A percentile compares a stretch with the other conserved stretches of the same genome.
Evolutionary conservation across 1,140 invertebrate genomes (phyloP).

Genomic region (Drosophila carrolli): DNA sequence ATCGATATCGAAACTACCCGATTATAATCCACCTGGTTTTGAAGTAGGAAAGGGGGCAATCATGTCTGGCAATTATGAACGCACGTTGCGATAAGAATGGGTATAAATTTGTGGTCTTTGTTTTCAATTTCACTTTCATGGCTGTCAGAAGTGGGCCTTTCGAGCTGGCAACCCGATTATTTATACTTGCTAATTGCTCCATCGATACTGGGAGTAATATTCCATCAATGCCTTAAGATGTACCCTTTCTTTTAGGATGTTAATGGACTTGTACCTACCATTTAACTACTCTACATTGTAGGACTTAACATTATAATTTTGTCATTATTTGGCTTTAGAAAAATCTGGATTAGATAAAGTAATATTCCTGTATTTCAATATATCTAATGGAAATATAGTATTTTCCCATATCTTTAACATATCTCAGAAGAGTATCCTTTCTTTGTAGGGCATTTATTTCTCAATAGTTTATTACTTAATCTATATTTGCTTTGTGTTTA

Average conservation of each 20-base stretch:
- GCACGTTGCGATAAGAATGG: conserved; percentile 41
- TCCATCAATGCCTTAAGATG: conserved; percentile 3
- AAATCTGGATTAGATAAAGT: no score
- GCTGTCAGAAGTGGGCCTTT: conserved; percentile 25
- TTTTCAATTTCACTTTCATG: conserved; percentile 63
- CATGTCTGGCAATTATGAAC: conserved; percentile 29
- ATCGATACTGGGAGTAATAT: neutral
- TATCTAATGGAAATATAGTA: no score
- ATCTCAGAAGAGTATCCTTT: neutral
- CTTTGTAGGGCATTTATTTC: neutral
- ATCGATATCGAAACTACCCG: conserved; percentile 1
- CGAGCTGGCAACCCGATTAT: conserved; percentile 24
- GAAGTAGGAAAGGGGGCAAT: conserved; percentile 10
- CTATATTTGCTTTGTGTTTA: conserved; percentile 14
- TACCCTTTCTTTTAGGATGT: neutral
- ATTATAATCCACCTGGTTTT: conserved; percentile 16
- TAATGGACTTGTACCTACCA: no score
- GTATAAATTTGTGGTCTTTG: conserved; percentile 53
- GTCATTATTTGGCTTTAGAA: neutral
- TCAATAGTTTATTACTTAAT: conserved; percentile 4
- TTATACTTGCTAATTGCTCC: conserved; percentile 40
- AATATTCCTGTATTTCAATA: no score
- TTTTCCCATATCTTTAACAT: no score
- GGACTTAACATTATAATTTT: neutral
- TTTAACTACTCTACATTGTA: no score